Conservation (phyloP, 2,797 vertebrate species). For the Liasis olivaceus region DNA sequence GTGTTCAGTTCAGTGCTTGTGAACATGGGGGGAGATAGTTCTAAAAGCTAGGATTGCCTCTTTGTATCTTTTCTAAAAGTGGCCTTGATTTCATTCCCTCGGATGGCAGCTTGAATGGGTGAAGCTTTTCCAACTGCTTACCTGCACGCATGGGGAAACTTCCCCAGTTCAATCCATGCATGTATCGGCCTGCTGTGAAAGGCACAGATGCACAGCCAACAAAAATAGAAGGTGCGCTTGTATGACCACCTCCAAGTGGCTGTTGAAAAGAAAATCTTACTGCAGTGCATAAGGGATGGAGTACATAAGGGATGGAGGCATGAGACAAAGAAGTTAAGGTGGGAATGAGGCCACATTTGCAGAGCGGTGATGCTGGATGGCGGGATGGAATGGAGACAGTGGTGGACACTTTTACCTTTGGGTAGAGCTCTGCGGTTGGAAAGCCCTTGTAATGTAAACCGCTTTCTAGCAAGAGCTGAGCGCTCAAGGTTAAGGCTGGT, state of each 20-base stretch:
- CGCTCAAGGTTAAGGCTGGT: constrained; percentile 82
- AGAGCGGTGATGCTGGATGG: constrained; percentile 53
- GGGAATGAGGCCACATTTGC: constrained; percentile 32
- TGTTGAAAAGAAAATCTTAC: not conserved
- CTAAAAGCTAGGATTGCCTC: not conserved
- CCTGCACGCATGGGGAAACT: not conserved
- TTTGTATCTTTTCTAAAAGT: not conserved
- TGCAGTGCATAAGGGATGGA: constrained; percentile 6
- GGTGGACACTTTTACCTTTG: constrained; percentile 83
- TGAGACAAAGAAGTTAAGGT: constrained; percentile 19
- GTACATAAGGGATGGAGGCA: not conserved
- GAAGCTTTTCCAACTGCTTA: not conserved
- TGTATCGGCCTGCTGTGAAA: not conserved
- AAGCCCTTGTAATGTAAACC: constrained; percentile 94
- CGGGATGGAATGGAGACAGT: constrained; percentile 58
- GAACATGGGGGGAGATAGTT: not conserved
- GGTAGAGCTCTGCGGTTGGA: constrained; percentile 92
- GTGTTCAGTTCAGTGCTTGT: too few relatives aligned
- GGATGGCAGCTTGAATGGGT: not conserved
- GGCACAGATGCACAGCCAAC: not conserved
- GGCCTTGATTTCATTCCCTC: not conserved
- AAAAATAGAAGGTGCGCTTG: not conserved
- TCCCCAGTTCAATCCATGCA: too few relatives aligned
- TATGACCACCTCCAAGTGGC: not conserved
- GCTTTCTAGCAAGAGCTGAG: constrained; percentile 88